Evolutionary conservation across 2,113 vertebrate species (phyloP), one percentile per base, ranked within the genome.

Genomic region (Gavia stellata): DNA sequence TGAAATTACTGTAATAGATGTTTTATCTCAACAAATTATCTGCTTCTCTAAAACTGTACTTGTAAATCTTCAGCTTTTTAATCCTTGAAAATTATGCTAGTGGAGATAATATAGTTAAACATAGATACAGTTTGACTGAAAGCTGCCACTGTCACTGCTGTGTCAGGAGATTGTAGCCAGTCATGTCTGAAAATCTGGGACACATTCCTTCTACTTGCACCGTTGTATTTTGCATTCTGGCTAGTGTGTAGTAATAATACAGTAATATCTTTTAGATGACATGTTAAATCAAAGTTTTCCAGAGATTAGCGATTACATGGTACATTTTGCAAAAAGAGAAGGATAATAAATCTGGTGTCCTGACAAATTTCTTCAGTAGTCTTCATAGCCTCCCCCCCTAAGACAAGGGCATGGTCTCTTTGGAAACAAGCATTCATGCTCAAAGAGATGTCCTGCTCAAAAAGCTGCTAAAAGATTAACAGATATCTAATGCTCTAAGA

Each of bases 301-400:
- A 97, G 98, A 92, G 97, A 97, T 98, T 98, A 98, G 61, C 6
- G 16, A 97, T 98, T 98, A 97, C 97, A 98, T 82, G 98, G 98
- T 95, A 93, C 84, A 87, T 97, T 96, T 96, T 81, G 72, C n/a
- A 96, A 93, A 97, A 97, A 96, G 75, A 96, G 88, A 96, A 92
- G 90, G 82, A 88, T 91, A 93, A 96, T 97, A 98, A 97, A 98
- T 97, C 95, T 96, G 82, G 75, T 92, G 74, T 97, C 53, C 68
- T 96, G 93, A 97, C 93, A 97, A 95, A 97, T 96, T 94, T 97
- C 88, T 97, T 97, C 88, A 86, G 65, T 94, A 94, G 62, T 81
- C 95, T 95, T 97, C 88, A 89, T 95, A 96, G 92, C 94, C 72
- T 94, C 49, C 55, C 63, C 62, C n/a, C 18, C 18, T 68, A 92